These are phyloP conservation scores for Excalfactoria chinensis DNA, from an alignment of 2,113 vertebrate genomes.

Conservation along the genomic window DNA sequence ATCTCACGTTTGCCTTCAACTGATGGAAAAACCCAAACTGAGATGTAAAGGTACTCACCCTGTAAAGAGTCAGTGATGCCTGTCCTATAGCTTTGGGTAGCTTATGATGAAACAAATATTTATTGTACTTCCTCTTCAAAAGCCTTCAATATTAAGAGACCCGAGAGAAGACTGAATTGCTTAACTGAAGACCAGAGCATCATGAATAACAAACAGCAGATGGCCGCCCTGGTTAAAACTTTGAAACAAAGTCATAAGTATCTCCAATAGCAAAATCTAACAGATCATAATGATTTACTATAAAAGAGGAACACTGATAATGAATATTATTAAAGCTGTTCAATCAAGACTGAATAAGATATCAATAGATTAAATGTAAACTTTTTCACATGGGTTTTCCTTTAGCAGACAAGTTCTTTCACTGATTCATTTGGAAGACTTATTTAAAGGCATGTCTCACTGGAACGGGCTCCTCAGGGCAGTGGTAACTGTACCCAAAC, in stretches of 20 bases:
- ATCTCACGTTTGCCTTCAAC: neutral
- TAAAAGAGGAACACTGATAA: neutral
- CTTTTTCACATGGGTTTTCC: neutral
- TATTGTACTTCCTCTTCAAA: accelerated
- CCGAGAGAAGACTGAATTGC: neutral
- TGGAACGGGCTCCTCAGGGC: neutral
- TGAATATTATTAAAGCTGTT: neutral
- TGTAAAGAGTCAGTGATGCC: neutral
- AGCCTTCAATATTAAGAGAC: neutral
- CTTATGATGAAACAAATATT: neutral
- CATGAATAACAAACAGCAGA: neutral
- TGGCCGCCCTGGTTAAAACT: neutral
- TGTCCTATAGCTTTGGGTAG: neutral
- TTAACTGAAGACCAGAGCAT: neutral
- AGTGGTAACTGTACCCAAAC: neutral
- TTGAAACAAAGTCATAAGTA: neutral
- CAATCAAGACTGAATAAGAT: neutral
- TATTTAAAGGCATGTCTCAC: neutral
- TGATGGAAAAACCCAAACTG: neutral
- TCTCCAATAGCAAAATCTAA: neutral
- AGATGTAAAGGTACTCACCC: neutral
- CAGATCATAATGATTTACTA: neutral
- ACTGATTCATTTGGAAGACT: neutral
- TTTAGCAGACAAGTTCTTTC: neutral
- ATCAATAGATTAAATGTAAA: neutral